These are phyloP conservation scores for Melipona bicolor DNA, from an alignment of 2,888 invertebrate species.

Conservation along the genomic window DNA sequence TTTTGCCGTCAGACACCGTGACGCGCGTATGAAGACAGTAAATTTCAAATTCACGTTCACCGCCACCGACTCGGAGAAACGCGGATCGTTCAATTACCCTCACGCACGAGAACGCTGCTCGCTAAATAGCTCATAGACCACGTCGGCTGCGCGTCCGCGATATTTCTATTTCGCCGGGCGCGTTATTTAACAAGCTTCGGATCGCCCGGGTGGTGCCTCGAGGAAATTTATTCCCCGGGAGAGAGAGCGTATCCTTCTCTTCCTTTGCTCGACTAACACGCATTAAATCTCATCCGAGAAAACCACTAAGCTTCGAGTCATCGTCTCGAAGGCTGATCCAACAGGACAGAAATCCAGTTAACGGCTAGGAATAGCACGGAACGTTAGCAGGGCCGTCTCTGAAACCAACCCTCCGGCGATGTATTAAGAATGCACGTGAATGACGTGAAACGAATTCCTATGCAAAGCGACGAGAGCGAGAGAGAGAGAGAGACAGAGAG, in stretches of 20 bases:
- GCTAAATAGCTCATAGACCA: not conserved
- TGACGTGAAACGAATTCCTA: slow-evolving; percentile 79
- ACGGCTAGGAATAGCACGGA: slow-evolving; percentile 57
- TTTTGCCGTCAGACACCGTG: too few species aligned
- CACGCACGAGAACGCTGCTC: too few species aligned
- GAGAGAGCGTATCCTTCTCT: not conserved
- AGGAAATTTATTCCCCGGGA: not conserved
- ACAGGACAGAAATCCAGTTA: slow-evolving; percentile 21
- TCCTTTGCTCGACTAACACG: not conserved
- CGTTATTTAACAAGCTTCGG: not conserved
- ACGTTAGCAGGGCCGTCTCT: slow-evolving; percentile 11
- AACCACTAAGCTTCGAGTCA: not conserved
- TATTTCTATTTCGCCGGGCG: not conserved
- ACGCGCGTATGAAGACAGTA: too few species aligned
- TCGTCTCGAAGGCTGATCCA: slow-evolving; percentile 6
- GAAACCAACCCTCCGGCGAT: slow-evolving; percentile 62
- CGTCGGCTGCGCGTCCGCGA: not conserved
- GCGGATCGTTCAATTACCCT: too few species aligned
- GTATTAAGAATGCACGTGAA: slow-evolving; percentile 73
- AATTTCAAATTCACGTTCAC: not conserved
- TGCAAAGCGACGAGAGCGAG: slow-evolving; percentile 68
- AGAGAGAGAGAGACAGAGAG: not conserved
- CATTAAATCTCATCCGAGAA: not conserved
- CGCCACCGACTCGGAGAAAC: too few species aligned
- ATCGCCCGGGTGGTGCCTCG: not conserved